phyloP scores from a whole-genome alignment of 1,140 invertebrate genomes.

The Drosophila tropicalis region DNA sequence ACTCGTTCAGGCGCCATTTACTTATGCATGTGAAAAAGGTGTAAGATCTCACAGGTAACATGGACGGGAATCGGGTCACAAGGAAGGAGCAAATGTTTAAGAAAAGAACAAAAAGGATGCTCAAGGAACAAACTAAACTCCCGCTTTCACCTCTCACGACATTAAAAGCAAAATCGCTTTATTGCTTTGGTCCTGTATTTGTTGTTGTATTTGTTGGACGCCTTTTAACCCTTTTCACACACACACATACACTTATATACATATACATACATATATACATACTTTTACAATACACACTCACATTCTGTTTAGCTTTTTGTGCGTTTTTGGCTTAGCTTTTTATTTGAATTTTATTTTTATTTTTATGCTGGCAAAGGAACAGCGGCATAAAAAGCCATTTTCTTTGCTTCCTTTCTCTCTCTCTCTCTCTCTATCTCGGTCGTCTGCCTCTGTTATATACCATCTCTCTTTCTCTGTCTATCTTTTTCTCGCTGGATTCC shows the following conservation, averaged over 20 bases:
- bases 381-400: constrained; percentile 77
- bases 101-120: constrained; percentile 20
- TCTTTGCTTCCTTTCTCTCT: constrained; percentile 56
- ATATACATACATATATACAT: constrained; percentile 13
- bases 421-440: too few species aligned
- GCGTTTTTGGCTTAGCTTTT: constrained; percentile 77
- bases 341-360: constrained; percentile 81
- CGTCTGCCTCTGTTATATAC: neutral
- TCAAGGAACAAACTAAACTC: constrained; percentile 19
- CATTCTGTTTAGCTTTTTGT: constrained; percentile 72
- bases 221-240: constrained; percentile 72
- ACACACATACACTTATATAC: neutral
- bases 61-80: constrained; percentile 60
- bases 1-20: constrained; percentile 73
- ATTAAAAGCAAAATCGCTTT: constrained; percentile 76
- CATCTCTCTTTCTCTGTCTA: neutral
- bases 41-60: constrained; percentile 63
- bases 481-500: neutral
- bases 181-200: constrained; percentile 52
- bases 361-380: constrained; percentile 72
- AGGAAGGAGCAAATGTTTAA: neutral
- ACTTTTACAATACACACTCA: constrained; percentile 18
- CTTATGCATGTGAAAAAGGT: constrained; percentile 73
- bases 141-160: constrained; percentile 42
- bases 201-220: constrained; percentile 34